Evolutionary conservation across 2,888 invertebrate species (phyloP).

Genomic region (Callyntrura sp.): DNA sequence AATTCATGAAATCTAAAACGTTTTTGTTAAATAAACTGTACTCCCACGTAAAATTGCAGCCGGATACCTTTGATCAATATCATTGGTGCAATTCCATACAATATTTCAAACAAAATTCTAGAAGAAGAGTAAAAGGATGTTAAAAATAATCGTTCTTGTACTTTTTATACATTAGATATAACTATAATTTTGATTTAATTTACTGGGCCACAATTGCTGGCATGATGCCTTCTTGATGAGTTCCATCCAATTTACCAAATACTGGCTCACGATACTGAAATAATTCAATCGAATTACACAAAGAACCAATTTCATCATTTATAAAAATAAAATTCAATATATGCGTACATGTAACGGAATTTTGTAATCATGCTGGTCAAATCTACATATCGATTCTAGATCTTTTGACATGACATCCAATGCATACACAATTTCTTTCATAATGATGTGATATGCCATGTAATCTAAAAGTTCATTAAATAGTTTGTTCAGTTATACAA

Average conservation of each 20-base stretch:
- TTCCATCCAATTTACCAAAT: conserved; percentile 69
- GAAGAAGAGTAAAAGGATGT: neutral
- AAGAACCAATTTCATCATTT: no score
- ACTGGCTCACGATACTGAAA: conserved; percentile 69
- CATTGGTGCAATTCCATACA: conserved; percentile 74
- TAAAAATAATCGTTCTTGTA: no score
- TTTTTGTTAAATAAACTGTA: neutral
- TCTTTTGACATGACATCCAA: conserved; percentile 24
- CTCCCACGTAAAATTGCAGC: neutral
- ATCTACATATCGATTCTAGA: conserved; percentile 54
- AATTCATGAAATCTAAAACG: no score
- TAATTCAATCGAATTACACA: neutral
- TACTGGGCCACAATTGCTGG: conserved; percentile 73
- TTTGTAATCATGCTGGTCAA: conserved; percentile 40
- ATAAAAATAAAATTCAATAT: neutral
- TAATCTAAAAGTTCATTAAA: conserved; percentile 51
- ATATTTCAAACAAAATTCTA: conserved; percentile 68
- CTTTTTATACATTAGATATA: no score
- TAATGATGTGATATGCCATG: conserved; percentile 64
- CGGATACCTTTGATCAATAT: conserved; percentile 68
- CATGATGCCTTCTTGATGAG: conserved; percentile 70
- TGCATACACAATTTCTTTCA: conserved; percentile 54
- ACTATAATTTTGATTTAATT: neutral
- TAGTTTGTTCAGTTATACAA: neutral
- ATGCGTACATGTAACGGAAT: conserved; percentile 60